Evolutionary conservation across 2,888 invertebrate species (phyloP), one percentile per base, ranked within the genome.

Genomic region (Stomorhina lunata): DNA sequence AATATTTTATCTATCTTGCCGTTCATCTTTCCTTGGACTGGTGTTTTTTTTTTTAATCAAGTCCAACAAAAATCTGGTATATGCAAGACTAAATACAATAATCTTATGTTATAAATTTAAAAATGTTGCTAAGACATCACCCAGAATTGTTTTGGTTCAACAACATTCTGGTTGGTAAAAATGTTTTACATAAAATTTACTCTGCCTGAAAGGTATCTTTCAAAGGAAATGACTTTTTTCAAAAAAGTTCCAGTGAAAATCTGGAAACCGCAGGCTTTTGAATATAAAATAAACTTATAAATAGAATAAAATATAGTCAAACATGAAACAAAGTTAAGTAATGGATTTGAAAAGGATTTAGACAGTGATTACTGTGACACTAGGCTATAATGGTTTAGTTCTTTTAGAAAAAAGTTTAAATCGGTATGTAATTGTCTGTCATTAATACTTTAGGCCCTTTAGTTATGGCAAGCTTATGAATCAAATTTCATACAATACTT

Each of bases 251-350:
- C 83, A 85, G 66, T 83, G 84, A 87, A 87, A 86, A 92, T 92
- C 92, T 93, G 93, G 92, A 92, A 92, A 92, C 90, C 91, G 92
- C 92, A 92, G 92, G 91, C 73, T 59, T 79, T 10, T 55, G n/a
- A 55, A 81, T 81, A 53, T 61, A 48, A 53, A 48, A 15, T n/a
- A 50, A 32, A 40, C 17, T 32, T 15, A 45, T 40, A 37, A 75
- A 4, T 34, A 2, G 2, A 2, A 66, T 43, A 76, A 55, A 50
- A 75, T 69, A 9, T 79, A 48, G 78, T 61, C 32, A 32, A n/a
- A n/a, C n/a, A n/a, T n/a, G n/a, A n/a, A n/a, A n/a, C n/a, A n/a
- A n/a, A n/a, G n/a, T n/a, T n/a, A n/a, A n/a, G n/a, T n/a, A n/a
- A n/a, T n/a, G n/a, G n/a, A n/a, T n/a, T n/a, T n/a, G n/a, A n/a